phyloP scores from a whole-genome alignment of 1,140 invertebrate species.

The Daktulosphaira vitifoliae region DNA sequence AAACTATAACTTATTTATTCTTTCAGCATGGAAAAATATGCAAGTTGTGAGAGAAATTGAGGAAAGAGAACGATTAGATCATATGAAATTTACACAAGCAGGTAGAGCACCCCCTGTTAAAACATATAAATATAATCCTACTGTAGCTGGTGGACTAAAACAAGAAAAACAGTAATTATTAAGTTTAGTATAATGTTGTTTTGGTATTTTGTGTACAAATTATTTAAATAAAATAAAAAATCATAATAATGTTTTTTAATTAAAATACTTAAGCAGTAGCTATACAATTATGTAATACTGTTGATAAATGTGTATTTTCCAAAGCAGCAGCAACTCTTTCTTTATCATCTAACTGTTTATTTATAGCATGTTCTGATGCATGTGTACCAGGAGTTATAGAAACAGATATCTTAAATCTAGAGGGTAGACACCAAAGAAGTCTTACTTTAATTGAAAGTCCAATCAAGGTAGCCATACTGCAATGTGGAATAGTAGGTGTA shows the following conservation, averaged over 20 bases:
- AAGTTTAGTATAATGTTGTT: constrained; percentile 9
- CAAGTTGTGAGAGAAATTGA: constrained; percentile 69
- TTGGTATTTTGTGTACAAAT: background rate
- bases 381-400: constrained; percentile 88
- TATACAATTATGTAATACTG: constrained; percentile 92
- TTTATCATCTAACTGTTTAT: constrained; percentile 97
- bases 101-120: constrained; percentile 75
- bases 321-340: constrained; percentile 94
- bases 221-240: background rate
- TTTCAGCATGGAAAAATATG: constrained; percentile 70
- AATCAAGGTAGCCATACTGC: constrained; percentile 97
- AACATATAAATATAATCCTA: constrained; percentile 81
- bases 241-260: no score
- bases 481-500: constrained; percentile 98
- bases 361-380: constrained; percentile 81
- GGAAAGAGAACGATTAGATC: constrained; percentile 64
- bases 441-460: constrained; percentile 81
- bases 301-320: constrained; percentile 63
- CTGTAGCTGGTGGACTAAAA: constrained; percentile 41
- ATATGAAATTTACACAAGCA: constrained; percentile 68
- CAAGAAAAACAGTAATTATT: constrained; percentile 9
- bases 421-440: constrained; percentile 74
- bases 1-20: no score
- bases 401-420: constrained; percentile 81
- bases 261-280: background rate